Percentiles rank a stretch among this genome's conserved stretches.
Conservation (phyloP, 2,797 vertebrate species). For the Eulemur rubriventer region DNA sequence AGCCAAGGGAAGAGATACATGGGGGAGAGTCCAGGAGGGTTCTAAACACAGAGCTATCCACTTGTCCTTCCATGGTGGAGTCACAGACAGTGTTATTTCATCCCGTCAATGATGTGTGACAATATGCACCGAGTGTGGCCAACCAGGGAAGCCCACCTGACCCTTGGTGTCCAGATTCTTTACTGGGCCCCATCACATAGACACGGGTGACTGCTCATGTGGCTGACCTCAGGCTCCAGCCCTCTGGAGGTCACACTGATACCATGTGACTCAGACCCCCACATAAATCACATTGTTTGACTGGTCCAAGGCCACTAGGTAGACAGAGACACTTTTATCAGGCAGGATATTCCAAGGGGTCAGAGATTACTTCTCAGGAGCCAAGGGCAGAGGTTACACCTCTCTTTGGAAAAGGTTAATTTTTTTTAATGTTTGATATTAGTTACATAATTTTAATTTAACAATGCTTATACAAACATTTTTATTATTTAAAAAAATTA, state of each 20-base stretch:
- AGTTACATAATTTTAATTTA: no score
- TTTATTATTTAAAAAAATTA: no score
- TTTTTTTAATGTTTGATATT: no score
- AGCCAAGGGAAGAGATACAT: not conserved
- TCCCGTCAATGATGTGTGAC: not conserved
- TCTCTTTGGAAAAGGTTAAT: not conserved
- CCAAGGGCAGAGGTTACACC: not conserved
- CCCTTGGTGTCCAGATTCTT: not conserved
- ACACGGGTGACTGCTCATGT: not conserved
- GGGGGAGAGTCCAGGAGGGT: not conserved
- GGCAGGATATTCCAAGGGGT: not conserved
- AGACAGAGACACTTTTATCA: not conserved
- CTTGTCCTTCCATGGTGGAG: not conserved
- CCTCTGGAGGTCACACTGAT: not conserved
- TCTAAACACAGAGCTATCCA: not conserved
- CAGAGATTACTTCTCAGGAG: not conserved
- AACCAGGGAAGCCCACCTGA: not conserved
- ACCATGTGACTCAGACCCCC: not conserved
- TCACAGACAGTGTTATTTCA: not conserved
- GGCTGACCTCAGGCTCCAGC: not conserved
- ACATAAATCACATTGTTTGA: not conserved
- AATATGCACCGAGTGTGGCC: not conserved
- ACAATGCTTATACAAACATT: no score
- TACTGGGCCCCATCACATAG: not conserved
- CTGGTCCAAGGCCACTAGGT: no score